Evolutionary conservation across 2,888 invertebrate species (phyloP), one percentile per base, ranked within the genome.

Genomic region (Megaustenia siamemsis): DNA sequence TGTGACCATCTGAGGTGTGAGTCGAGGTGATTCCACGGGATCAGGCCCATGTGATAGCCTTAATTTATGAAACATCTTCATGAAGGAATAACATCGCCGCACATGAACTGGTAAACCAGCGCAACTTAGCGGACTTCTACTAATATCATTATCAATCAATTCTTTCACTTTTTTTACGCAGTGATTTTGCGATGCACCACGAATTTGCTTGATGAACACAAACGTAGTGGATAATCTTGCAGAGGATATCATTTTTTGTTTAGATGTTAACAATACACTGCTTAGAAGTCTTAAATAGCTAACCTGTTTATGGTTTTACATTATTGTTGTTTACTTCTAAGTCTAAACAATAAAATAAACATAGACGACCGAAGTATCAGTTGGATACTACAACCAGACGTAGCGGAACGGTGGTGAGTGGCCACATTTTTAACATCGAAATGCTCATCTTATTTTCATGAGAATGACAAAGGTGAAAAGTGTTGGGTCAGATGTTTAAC

Each of bases 1-100:
- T 6, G 91, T 91, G n/a, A 93, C 92, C 86, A 93, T 92, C 35
- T 90, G 90, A n/a, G 92, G 93, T 6, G 93, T 91, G 18, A 93
- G 87, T 79, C 90, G 90, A 24, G 93, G 92, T 28, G 87, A 88
- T 69, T 88, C 87, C 32, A 87, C 85, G 21, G 87, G 86, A 66
- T 88, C 88, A 1, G 88, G 88, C 24, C 86, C 87, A 38, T 86
- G 86, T 15, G 84, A 78, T 53, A 84, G 84, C 63, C 88, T 77
- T 10, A 87, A 79, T 63, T 86, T 87, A 71, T 84, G 78, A 77
- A 83, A 83, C 1, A 83, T 10, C 66, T 83, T 60, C 77, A 77
- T 68, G 66, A 77, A 83, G 28, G 83, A 83, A 32, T 77, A 66
- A 24, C 77, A 53, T 56, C 83, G 66, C 8, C 53, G n/a, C n/a